These are phyloP conservation scores for Mythimna ferrago DNA, from an alignment of 2,888 invertebrate genomes.

Conservation along the genomic window DNA sequence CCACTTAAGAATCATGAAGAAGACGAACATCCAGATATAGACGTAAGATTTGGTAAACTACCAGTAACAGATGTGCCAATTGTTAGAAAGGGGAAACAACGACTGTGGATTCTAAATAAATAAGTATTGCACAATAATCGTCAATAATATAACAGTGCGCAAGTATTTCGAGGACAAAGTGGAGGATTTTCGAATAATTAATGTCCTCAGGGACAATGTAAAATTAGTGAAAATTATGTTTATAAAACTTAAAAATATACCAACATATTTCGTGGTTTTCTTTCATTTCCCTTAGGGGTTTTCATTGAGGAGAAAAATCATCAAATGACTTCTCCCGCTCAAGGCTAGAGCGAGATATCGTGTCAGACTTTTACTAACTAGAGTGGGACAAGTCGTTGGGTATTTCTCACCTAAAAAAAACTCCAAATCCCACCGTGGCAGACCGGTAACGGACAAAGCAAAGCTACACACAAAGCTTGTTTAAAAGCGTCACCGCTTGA, in stretches of 20 bases:
- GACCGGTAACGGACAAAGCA: too few relatives aligned
- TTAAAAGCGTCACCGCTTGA: too few relatives aligned
- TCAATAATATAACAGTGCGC: too few relatives aligned
- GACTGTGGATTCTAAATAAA: conserved; percentile 11
- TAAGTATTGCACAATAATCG: background rate
- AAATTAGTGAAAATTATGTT: background rate
- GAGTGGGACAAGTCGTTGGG: too few relatives aligned
- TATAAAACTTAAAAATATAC: conserved; percentile 6
- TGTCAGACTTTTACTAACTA: too few relatives aligned
- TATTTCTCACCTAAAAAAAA: too few relatives aligned
- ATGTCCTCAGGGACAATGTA: background rate
- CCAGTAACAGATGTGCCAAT: background rate
- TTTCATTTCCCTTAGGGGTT: background rate
- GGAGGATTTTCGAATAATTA: too few relatives aligned
- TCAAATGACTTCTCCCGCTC: too few relatives aligned
- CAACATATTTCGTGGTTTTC: background rate
- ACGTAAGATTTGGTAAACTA: background rate
- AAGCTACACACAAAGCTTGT: too few relatives aligned
- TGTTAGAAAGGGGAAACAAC: conserved; percentile 8
- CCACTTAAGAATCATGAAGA: background rate
- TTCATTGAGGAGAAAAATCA: too few relatives aligned
- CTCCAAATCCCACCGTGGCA: too few relatives aligned
- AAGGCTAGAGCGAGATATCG: too few relatives aligned
- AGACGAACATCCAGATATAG: background rate
- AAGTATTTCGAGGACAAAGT: background rate